A percentile compares a stretch with the other conserved stretches of the same genome.
Conservation (phyloP, 2,888 invertebrate genomes). For the Venustoraphidia nigricollis region DNA sequence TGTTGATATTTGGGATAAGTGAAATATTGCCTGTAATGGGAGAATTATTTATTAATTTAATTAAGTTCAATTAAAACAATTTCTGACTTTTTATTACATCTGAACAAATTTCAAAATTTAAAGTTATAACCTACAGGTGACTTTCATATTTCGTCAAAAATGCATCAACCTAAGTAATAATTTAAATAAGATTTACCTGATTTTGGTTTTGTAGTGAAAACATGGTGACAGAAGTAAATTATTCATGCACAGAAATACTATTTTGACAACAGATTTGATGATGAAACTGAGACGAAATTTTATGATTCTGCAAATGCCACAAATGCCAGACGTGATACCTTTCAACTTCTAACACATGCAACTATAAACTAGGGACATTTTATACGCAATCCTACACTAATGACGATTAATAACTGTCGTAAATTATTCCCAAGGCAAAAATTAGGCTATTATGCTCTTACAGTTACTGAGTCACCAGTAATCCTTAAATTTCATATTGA, state of each 20-base stretch:
- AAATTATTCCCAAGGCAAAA: no score
- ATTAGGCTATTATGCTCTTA: no score
- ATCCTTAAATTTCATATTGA: no score
- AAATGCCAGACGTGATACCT: no score
- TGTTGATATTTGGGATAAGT: conserved; percentile 28
- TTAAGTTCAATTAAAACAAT: neutral
- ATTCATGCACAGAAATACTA: neutral
- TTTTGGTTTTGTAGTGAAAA: conserved; percentile 33
- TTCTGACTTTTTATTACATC: neutral
- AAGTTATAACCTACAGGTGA: neutral
- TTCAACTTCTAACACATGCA: no score
- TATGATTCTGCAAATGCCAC: no score
- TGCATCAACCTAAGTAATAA: no score
- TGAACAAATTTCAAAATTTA: neutral
- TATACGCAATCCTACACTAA: no score
- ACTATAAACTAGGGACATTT: no score
- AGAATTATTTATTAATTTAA: conserved; percentile 1
- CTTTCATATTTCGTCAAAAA: neutral
- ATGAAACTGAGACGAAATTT: neutral
- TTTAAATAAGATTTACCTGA: conserved; percentile 22
- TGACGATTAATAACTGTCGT: no score
- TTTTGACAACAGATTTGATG: neutral
- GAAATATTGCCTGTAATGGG: conserved; percentile 23
- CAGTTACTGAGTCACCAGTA: no score
- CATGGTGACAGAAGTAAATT: conserved; percentile 18